Base-by-base conservation (phyloP, 2,888 invertebrate genomes). In the Drosophila testacea region DNA sequence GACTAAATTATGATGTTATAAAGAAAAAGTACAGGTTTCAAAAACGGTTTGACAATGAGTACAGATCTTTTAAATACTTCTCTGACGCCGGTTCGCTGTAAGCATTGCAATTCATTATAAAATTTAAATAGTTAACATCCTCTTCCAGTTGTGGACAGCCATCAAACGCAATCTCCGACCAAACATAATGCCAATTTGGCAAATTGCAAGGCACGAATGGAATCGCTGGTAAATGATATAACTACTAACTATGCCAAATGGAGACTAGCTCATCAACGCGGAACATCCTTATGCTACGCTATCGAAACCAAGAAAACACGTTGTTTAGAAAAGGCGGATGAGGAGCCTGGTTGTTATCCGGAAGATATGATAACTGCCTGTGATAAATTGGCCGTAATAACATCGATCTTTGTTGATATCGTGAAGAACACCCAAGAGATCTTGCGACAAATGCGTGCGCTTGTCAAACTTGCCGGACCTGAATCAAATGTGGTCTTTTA, bases 301-400 rank as follows among this genome's bases (percentile, higher is more conserved):
- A 92, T 92, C 7, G 92, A 92, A 64, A 81, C 87, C 0, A 82
- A 90, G 28, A 92, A 92, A 71, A 84, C 89, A 0, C 89, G 88
- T 41, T 77, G 84, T 22, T 59, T 91, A 28, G 90, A 89, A 34
- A 73, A 73, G 2, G 6, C 39, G 2, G 60, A 54, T n/a, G 73
- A 51, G 0, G 64, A 67, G 1, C 34, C 6, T 2, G 70, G 67
- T 1, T 41, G 62, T 4, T 92, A 90, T 67, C 90, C 92, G 0
- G 69, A 77, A 7, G 90, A 90, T 36, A 63, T 92, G 1, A 64
- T 78, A 7, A 13, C 68, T 0, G 77, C 80, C 10, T 91, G 91
- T 57, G 84, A 90, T n/a, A 92, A 92, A 67, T 69, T 92, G 39
- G 81, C 83, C n/a, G 70, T 90, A 2, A 89, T 92, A 13, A 42